Conservation (phyloP, 2,888 invertebrate genomes). For the Holacanthella duospinosa region DNA sequence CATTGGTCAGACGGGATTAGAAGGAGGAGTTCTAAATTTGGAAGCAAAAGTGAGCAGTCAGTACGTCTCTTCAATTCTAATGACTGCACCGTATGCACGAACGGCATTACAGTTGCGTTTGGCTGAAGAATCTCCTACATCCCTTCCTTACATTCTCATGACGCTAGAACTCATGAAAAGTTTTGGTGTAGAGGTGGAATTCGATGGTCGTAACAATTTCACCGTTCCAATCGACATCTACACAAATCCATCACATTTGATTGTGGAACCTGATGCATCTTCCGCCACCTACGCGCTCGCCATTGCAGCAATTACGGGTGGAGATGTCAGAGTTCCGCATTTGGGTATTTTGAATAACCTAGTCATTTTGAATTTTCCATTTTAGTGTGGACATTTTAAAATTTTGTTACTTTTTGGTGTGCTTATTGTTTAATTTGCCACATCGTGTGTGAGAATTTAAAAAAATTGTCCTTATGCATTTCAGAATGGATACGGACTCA, state of each 20-base stretch:
- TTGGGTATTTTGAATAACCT: no score
- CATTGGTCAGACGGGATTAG: neutral
- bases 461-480: no score
- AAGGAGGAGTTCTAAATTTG: neutral
- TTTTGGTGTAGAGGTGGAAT: conserved; percentile 2
- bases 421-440: no score
- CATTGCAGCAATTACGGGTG: conserved; percentile 7
- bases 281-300: conserved; percentile 7
- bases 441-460: no score
- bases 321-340: neutral
- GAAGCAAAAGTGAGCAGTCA: neutral
- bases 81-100: conserved; percentile 5
- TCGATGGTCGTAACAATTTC: neutral
- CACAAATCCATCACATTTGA: neutral
- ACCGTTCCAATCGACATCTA: neutral
- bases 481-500: no score
- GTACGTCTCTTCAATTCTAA: conserved; percentile 9
- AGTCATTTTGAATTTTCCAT: no score
- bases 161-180: neutral
- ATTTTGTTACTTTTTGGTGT: no score
- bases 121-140: neutral
- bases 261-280: conserved; percentile 4
- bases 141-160: conserved; percentile 7
- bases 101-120: neutral
- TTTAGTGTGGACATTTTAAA: no score